Evolutionary conservation across 2,797 vertebrate species (phyloP).

Genomic region (Scarus forsteni): DNA sequence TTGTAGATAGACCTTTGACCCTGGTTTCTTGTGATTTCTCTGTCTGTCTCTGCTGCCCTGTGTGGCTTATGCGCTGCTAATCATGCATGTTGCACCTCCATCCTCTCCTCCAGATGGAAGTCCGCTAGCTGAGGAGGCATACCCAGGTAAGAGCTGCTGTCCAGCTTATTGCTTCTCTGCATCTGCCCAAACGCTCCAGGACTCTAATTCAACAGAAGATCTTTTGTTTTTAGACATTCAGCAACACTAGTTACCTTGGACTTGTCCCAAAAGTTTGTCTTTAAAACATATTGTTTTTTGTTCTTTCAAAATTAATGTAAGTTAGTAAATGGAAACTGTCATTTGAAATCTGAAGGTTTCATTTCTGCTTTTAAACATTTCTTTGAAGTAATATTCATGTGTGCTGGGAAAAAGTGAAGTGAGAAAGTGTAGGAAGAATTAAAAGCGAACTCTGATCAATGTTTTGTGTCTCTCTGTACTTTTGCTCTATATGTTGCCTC

Average conservation of each 20-base stretch:
- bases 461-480: slow-evolving; percentile 3
- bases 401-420: background rate
- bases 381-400: background rate
- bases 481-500: slow-evolving; percentile 41
- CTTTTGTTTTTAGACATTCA: background rate
- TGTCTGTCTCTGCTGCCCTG: slow-evolving; percentile 78
- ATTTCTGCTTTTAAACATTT: background rate
- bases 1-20: slow-evolving; percentile 31
- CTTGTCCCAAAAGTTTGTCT: background rate
- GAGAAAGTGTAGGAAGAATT: background rate
- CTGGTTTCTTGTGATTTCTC: slow-evolving; percentile 48
- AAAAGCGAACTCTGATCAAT: background rate
- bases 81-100: slow-evolving; percentile 93
- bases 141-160: slow-evolving; percentile 91
- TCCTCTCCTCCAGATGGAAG: slow-evolving; percentile 93
- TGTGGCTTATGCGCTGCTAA: slow-evolving; percentile 88
- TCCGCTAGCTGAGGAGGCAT: slow-evolving; percentile 90
- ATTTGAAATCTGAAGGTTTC: background rate
- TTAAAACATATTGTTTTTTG: too few relatives aligned
- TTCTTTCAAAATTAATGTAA: too few relatives aligned
- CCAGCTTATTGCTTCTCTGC: slow-evolving; percentile 69
- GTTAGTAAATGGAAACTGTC: too few relatives aligned
- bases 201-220: background rate
- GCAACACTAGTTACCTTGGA: background rate
- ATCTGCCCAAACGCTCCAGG: background rate